These are phyloP conservation scores for Pavo muticus DNA, from an alignment of 2,113 vertebrate species.

Conservation along the genomic window DNA sequence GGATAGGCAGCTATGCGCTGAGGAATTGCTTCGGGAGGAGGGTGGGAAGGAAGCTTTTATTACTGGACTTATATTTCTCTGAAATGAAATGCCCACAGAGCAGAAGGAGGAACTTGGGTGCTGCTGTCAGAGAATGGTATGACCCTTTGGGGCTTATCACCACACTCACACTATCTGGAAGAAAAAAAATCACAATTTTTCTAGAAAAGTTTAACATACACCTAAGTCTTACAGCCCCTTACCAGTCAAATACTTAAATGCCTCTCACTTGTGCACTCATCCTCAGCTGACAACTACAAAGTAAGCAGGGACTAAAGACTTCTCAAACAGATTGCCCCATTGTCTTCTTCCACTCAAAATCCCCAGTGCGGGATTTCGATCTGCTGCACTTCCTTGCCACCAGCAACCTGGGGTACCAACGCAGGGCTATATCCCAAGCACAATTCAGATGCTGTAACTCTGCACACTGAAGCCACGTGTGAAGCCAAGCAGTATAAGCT, in stretches of 20 bases:
- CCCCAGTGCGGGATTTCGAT: not conserved
- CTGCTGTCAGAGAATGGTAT: not conserved
- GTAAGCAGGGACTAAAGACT: not conserved
- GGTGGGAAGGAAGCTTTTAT: constrained; percentile 29
- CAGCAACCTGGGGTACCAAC: not conserved
- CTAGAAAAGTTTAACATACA: not conserved
- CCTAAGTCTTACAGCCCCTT: not conserved
- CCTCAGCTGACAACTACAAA: not conserved
- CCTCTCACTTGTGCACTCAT: not conserved
- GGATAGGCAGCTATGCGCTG: constrained; percentile 31
- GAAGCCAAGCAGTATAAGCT: not conserved
- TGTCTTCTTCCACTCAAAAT: not conserved
- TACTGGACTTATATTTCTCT: not conserved
- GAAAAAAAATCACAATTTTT: not conserved
- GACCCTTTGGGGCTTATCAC: constrained; percentile 8
- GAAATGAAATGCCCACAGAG: constrained; percentile 39
- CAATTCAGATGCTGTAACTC: not conserved
- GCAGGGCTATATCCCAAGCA: not conserved
- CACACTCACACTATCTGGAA: not conserved
- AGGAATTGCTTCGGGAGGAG: constrained; percentile 40
- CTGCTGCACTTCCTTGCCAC: not conserved
- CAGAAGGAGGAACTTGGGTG: not conserved
- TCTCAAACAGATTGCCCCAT: not conserved
- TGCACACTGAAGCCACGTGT: not conserved
- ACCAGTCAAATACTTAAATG: not conserved